These are phyloP conservation scores for Drosophila fungiperda DNA, from an alignment of 2,888 invertebrate genomes.

Conservation along the genomic window DNA sequence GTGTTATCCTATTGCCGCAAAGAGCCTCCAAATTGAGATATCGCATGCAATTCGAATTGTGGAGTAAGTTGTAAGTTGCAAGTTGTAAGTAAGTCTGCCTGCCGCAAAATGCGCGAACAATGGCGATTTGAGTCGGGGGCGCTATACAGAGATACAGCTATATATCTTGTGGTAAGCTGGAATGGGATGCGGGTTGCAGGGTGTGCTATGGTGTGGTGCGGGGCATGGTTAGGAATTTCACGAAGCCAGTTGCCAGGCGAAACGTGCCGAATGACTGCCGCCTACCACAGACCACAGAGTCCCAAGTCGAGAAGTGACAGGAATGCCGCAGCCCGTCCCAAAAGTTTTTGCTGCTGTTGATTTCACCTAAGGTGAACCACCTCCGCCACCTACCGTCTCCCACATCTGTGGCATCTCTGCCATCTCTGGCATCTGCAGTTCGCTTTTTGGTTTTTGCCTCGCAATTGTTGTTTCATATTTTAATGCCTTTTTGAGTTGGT, in stretches of 20 bases:
- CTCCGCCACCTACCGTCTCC: neutral
- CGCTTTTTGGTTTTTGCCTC: neutral
- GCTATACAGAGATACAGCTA: conserved; percentile 34
- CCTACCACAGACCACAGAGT: conserved; percentile 44
- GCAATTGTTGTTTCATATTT: conserved; percentile 75
- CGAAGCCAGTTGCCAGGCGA: conserved; percentile 54
- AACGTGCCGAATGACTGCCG: conserved; percentile 71
- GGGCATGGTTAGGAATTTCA: conserved; percentile 58
- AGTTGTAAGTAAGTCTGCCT: conserved; percentile 55
- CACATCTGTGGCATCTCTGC: neutral
- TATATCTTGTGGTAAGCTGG: conserved; percentile 29
- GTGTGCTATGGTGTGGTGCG: conserved; percentile 3
- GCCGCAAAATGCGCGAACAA: conserved; percentile 70
- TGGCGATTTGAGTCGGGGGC: conserved; percentile 61
- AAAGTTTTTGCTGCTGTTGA: conserved; percentile 68
- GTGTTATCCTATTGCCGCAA: conserved; percentile 49
- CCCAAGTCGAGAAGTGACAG: conserved; percentile 48
- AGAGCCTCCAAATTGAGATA: conserved; percentile 81
- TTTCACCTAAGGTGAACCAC: conserved; percentile 72
- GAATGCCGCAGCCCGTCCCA: conserved; percentile 37
- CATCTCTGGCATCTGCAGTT: neutral
- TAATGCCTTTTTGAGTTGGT: conserved; percentile 77
- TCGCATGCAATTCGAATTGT: conserved; percentile 68
- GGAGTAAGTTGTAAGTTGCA: conserved; percentile 74
- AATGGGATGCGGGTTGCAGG: conserved; percentile 1